Conservation (phyloP, 2,888 invertebrate species). For the Dastarcus helophoroides region DNA sequence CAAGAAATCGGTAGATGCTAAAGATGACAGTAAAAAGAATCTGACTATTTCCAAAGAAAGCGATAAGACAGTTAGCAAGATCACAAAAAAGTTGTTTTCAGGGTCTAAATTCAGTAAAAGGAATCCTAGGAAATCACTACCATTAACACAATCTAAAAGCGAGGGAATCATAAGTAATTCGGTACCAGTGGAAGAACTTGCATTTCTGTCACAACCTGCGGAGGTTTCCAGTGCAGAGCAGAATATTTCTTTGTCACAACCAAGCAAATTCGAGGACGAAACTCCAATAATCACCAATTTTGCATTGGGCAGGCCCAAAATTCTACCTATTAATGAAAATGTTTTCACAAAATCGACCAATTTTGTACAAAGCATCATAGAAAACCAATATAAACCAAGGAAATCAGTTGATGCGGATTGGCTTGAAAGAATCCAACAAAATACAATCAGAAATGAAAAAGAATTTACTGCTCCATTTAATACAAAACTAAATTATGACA, state of each 20-base stretch:
- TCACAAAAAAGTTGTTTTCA: constrained; percentile 44
- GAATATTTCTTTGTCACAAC: no score
- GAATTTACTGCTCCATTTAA: constrained; percentile 7
- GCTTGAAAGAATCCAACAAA: constrained; percentile 41
- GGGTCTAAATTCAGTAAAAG: constrained; percentile 57
- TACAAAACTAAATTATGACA: constrained; percentile 38
- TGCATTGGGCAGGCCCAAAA: no score
- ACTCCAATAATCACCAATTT: no score
- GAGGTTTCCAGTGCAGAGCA: no score
- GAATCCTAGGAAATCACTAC: constrained; percentile 59
- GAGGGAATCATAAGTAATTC: constrained; percentile 17
- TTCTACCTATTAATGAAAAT: constrained; percentile 12
- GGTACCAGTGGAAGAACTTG: constrained; percentile 1
- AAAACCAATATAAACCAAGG: constrained; percentile 21
- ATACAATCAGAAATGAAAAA: constrained; percentile 9
- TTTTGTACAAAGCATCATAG: constrained; percentile 24
- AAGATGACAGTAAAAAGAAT: constrained; percentile 10
- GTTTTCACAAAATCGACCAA: constrained; percentile 23
- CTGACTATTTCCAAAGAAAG: constrained; percentile 16
- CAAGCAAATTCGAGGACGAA: no score
- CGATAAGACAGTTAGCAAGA: no score
- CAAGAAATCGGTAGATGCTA: constrained; percentile 18
- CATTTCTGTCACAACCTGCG: constrained; percentile 14
- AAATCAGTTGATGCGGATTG: constrained; percentile 45
- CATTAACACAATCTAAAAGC: constrained; percentile 23